Evolutionary conservation across 2,113 vertebrate species (phyloP), one percentile per base, ranked within the genome.

Genomic region (Microcebus griseorufus): DNA sequence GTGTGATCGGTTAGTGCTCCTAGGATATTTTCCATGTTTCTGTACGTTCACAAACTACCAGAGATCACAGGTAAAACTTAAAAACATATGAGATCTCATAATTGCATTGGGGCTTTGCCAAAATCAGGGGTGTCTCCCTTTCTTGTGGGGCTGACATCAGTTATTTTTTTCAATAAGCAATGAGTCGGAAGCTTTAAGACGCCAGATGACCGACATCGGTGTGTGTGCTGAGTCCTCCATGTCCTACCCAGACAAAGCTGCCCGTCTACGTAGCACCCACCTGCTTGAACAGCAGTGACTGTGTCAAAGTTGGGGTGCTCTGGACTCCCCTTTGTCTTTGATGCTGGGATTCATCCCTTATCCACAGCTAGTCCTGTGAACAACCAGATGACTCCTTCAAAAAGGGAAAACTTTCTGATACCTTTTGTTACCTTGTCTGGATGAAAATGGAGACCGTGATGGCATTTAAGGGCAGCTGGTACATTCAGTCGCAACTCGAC

Each of bases 1-100:
- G 48, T 48, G 4, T 76, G n/a, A 65, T 83, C 53, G 64, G n/a
- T 55, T 20, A 34, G 34, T 81, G 42, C 51, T 64, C 96, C 42
- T 37, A 32, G 55, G 88, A 83, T 51, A 65, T 27, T n/a, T 65
- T 83, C 60, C 62, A 32, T 75, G n/a, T 75, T 69, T 88, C 12
- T 73, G 16, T 14, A 13, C 16, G 25, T 93, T 94, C 95, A n/a
- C 58, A 75, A 88, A 93, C 62, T 65, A 62, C 20, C 42, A 88
- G 87, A 80, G 6, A 10, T 64, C 11, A 65, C 45, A 78, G 48
- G 23, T 58, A 45, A 72, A 91, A n/a, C n/a, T 65, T 51, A 85
- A 45, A 55, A 62, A 60, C 0, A 6, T 39, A 58, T 58, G 20
- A 65, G 45, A 5, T 8, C 45, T 94, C 10, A 13, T 79, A 62